Conservation (phyloP, 2,113 vertebrate genomes). For the Glaucomys volans region DNA sequence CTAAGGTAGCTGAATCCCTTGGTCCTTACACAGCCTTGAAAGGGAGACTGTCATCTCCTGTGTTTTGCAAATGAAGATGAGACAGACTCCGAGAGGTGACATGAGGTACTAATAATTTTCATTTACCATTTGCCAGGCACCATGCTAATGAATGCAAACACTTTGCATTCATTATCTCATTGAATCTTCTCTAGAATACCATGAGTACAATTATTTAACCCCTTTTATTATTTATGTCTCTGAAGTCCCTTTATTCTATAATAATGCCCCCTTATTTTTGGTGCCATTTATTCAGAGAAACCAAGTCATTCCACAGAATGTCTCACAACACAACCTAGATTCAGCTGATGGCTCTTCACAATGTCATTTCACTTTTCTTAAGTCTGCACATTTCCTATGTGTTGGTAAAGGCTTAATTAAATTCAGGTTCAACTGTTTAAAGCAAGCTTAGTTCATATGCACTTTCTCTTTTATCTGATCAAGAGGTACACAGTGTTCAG, state of each 20-base stretch:
- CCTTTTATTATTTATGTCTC: neutral
- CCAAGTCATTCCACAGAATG: neutral
- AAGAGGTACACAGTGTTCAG: neutral
- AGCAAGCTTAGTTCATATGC: neutral
- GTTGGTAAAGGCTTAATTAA: neutral
- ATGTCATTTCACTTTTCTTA: neutral
- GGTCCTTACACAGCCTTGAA: neutral
- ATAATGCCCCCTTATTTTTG: neutral
- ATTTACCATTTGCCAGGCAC: neutral
- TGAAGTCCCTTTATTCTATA: neutral
- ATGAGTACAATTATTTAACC: neutral
- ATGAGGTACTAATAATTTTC: neutral
- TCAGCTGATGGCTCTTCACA: neutral
- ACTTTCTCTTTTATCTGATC: neutral
- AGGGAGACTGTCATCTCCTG: neutral
- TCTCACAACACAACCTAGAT: neutral
- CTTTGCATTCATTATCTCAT: neutral
- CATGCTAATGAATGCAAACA: neutral
- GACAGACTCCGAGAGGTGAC: neutral
- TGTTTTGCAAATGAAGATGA: slow-evolving; percentile 10
- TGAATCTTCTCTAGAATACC: neutral
- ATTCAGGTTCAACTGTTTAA: neutral
- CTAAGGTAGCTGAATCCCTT: neutral
- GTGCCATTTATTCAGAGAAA: neutral
- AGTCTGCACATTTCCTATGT: neutral